Base-by-base conservation (phyloP, 2,888 invertebrate species). In the Anthrax anthrax region DNA sequence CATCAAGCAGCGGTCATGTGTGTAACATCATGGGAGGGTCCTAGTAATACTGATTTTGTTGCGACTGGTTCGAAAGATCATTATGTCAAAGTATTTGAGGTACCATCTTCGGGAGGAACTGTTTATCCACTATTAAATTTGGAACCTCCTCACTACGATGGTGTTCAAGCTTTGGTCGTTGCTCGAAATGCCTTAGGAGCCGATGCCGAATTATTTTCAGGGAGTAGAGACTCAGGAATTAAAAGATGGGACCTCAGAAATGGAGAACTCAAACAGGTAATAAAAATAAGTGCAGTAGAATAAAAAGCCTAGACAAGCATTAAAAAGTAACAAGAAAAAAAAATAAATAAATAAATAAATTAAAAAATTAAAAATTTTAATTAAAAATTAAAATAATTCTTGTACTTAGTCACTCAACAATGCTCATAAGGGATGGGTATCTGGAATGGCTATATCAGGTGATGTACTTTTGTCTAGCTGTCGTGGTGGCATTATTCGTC, bases 71-170 rank as follows among this genome's bases (percentile, higher is more conserved):
- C 84, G 23, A 87, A 89, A 64, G 90, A 90, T 72, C 90, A 90
- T 67, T 84, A 81, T 58, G 83, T 86, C 62, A 77, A 80, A 75
- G 64, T 67, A 34, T 67, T 66, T 63, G 59, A 72, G 64, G 64
- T 73, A 60, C 46, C 66, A 57, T 50, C 63, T 49, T 60, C 65
- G 2, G 69, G 72, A n/a, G 72, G 77, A 54, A 66, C 75, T 43
- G 66, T 65, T 19, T 66, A 70, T 57, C 77, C 76, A 53, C 69
- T 80, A 32, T 73, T 78, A 46, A 77, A 81, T 56, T 70, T 86
- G 47, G 80, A 83, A 56, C 90, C 90, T 14, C 90, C 90, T 8
- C 90, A 90, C 69, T 90, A 90, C 65, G 90, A 90, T 65, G 90
- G 89, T 23, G 85, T 91, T 45, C 85, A 89, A 62, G 82, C 84